Evolutionary conservation across 2,888 invertebrate species (phyloP).

Genomic region (Pammene aurita): DNA sequence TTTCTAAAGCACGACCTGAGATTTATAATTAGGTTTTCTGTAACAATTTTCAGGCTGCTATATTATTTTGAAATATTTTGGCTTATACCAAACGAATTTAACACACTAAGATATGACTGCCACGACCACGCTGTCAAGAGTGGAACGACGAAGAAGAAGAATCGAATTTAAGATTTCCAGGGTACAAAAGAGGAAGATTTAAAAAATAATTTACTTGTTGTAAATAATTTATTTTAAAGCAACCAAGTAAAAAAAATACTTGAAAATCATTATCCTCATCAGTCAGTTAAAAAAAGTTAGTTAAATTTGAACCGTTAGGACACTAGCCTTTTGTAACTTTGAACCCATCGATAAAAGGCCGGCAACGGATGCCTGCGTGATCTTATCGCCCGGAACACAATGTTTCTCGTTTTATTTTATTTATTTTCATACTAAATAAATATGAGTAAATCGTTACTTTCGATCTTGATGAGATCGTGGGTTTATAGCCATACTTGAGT

Average conservation of each 20-base stretch:
- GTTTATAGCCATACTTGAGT: too few species aligned
- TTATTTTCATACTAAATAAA: conserved; percentile 40
- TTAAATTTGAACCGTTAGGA: neutral
- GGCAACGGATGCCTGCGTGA: conserved; percentile 51
- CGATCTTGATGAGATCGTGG: too few species aligned
- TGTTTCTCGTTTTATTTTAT: conserved; percentile 46
- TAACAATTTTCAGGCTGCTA: neutral
- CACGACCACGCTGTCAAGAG: too few species aligned
- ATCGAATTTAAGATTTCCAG: too few species aligned
- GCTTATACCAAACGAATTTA: neutral
- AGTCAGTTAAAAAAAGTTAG: neutral
- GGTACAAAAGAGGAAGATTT: neutral
- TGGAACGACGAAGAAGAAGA: too few species aligned
- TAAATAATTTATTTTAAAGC: neutral
- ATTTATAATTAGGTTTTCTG: conserved; percentile 10
- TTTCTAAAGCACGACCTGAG: conserved; percentile 9
- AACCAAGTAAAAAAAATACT: neutral
- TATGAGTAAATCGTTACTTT: neutral
- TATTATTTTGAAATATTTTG: neutral
- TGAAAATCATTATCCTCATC: neutral
- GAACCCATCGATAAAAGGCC: conserved; percentile 70
- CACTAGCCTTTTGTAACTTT: conserved; percentile 62
- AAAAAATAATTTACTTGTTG: too few species aligned
- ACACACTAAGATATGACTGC: too few species aligned
- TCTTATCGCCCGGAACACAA: conserved; percentile 59